phyloP scores from a whole-genome alignment of 2,888 invertebrate genomes.

The Lithophane leautieri region DNA sequence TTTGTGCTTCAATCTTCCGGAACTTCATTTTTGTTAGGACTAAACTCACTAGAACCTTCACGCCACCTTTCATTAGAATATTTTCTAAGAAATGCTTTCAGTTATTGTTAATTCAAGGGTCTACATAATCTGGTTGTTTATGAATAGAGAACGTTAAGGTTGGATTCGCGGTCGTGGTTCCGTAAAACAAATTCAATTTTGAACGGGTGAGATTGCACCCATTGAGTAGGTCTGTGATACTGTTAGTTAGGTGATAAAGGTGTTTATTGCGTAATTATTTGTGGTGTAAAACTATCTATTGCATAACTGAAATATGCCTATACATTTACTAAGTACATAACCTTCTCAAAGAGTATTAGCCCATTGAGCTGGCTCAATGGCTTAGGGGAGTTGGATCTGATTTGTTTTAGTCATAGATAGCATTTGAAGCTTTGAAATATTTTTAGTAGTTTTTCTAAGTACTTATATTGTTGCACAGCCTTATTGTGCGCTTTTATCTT shows the following conservation, averaged over 20 bases:
- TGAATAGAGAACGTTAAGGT: conserved; percentile 64
- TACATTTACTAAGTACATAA: not conserved
- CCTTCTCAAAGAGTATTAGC: not conserved
- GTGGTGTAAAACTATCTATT: not conserved
- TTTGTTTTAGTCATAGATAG: not conserved
- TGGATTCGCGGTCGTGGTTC: conserved; percentile 70
- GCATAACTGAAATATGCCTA: not conserved
- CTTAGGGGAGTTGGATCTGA: not conserved
- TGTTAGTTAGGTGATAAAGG: conserved; percentile 38
- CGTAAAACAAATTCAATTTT: conserved; percentile 76
- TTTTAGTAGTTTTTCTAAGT: not conserved
- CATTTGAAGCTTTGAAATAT: not conserved
- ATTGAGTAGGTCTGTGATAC: conserved; percentile 14
- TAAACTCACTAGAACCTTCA: conserved; percentile 52
- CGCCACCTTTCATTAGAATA: conserved; percentile 25
- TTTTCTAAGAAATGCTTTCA: conserved; percentile 22
- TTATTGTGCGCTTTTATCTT: not conserved
- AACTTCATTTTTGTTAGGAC: conserved; percentile 62
- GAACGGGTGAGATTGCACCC: conserved; percentile 64
- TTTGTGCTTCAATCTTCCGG: conserved; percentile 68
- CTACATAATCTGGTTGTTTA: conserved; percentile 58
- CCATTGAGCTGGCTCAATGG: not conserved
- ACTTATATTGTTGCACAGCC: not conserved
- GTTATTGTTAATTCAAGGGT: conserved; percentile 34
- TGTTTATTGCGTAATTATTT: conserved; percentile 1